These are phyloP conservation scores for Sphyrna mokarran DNA, from an alignment of 2,113 vertebrate genomes.

Conservation along the genomic window DNA sequence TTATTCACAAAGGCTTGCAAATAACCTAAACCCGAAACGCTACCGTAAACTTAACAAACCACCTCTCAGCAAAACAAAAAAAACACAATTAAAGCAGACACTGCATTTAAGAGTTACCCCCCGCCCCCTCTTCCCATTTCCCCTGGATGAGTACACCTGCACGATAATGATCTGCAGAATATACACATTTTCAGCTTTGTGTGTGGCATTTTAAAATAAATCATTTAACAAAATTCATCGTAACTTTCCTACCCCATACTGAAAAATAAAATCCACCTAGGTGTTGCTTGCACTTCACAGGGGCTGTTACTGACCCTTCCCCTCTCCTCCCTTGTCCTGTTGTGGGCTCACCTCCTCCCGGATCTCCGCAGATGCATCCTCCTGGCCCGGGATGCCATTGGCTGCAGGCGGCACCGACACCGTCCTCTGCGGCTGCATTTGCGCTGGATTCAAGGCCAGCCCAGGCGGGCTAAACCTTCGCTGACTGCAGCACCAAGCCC, in stretches of 20 bases:
- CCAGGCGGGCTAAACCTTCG: slow-evolving; percentile 12
- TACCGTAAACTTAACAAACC: not conserved
- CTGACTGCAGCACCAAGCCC: slow-evolving; percentile 10
- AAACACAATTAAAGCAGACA: not conserved
- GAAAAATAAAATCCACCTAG: not conserved
- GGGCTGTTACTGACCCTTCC: not conserved
- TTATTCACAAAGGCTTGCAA: not conserved
- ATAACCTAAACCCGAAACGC: not conserved
- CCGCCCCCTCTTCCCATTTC: not conserved
- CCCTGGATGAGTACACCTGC: not conserved
- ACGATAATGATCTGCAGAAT: not conserved
- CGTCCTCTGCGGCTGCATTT: slow-evolving; percentile 25
- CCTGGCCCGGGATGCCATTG: slow-evolving; percentile 1
- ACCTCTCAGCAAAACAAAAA: not conserved
- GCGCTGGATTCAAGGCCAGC: slow-evolving; percentile 25
- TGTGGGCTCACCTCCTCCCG: slow-evolving; percentile 2
- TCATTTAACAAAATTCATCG: not conserved
- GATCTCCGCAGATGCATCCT: not conserved
- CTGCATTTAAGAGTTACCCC: not conserved
- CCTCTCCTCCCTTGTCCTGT: not conserved
- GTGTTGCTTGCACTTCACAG: not conserved
- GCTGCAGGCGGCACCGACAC: not conserved
- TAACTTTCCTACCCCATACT: not conserved
- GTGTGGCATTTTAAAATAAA: not conserved
- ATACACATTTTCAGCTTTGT: not conserved